Conservation (phyloP, 2,113 vertebrate genomes). For the Crotophaga sulcirostris region DNA sequence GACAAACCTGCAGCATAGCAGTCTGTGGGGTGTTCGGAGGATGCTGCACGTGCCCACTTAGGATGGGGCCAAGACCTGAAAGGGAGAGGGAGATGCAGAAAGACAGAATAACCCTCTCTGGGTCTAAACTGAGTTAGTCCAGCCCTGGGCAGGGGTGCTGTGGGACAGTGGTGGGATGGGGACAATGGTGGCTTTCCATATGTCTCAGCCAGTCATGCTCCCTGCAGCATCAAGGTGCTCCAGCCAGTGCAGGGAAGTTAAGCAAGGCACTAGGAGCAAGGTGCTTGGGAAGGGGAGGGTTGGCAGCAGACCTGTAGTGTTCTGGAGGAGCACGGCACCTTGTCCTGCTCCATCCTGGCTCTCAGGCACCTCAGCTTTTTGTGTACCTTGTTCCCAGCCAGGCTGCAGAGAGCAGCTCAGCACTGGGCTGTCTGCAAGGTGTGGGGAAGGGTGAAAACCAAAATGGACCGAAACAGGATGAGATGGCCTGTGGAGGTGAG, state of each 20-base stretch:
- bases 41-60: fast-evolving
- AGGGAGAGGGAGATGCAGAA: not conserved
- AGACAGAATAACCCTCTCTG: not conserved
- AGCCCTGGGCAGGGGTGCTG: not conserved
- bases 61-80: not conserved
- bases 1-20: not conserved
- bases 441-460: not conserved
- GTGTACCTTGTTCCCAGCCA: not conserved
- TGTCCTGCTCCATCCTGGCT: not conserved
- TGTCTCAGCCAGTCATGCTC: not conserved
- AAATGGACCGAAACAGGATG: not conserved
- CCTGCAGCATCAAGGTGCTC: not conserved
- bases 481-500: not conserved
- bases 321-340: not conserved
- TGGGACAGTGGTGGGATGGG: not conserved
- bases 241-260: not conserved
- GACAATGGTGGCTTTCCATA: not conserved
- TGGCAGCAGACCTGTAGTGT: not conserved
- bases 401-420: not conserved
- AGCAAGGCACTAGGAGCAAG: not conserved
- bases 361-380: not conserved
- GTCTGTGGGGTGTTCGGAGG: fast-evolving
- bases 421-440: not conserved
- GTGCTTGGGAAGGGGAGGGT: not conserved
- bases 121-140: not conserved